These are phyloP conservation scores for Bovichtus variegatus DNA, from an alignment of 2,797 vertebrate species.

Conservation along the genomic window DNA sequence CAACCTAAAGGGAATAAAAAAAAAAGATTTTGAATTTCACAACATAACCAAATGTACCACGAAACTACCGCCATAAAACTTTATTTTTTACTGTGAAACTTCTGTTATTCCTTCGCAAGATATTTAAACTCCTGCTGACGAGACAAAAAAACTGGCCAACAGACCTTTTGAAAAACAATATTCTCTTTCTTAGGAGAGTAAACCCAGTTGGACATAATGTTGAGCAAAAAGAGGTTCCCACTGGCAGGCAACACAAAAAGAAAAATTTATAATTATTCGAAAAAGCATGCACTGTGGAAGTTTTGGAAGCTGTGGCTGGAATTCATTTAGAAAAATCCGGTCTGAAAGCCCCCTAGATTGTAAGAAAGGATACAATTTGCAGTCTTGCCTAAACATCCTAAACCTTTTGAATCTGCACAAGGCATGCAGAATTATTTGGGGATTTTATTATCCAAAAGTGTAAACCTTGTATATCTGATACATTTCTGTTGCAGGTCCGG, in stretches of 20 bases:
- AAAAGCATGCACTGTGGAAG: not conserved
- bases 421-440: not conserved
- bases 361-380: not conserved
- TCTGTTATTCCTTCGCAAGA: not conserved
- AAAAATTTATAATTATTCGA: not conserved
- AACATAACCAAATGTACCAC: not conserved
- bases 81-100: not conserved
- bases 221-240: not conserved
- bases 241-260: not conserved
- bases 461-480: not conserved
- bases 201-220: not conserved
- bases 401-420: not conserved
- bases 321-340: not conserved
- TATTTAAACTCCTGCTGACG: not conserved
- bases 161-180: not conserved
- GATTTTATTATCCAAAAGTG: not conserved
- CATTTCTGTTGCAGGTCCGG: not conserved
- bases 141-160: not conserved
- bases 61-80: not conserved
- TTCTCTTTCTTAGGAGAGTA: not conserved
- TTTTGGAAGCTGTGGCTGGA: not conserved
- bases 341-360: not conserved
- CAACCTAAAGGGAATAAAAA: not conserved
- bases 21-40: not conserved
- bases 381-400: slow-evolving; percentile 9